Evolutionary conservation across 1,140 invertebrate genomes (phyloP).

Genomic region (Rhagoletis zephyria): DNA sequence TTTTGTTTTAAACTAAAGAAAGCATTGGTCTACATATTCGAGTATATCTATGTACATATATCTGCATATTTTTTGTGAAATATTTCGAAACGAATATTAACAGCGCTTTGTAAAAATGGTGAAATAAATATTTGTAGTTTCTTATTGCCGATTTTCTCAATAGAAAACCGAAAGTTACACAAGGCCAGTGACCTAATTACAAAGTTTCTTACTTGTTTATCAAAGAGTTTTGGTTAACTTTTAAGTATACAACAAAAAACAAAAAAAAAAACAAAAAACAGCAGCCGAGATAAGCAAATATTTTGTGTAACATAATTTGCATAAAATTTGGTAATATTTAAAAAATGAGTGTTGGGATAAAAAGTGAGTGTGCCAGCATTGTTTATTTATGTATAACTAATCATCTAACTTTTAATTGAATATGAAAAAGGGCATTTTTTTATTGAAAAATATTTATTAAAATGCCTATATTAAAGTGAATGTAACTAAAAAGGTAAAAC

Average conservation of each 20-base stretch:
- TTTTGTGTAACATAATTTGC: neutral
- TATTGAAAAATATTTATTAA: too few species aligned
- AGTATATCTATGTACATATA: neutral
- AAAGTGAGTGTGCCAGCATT: conserved; percentile 5
- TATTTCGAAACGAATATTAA: neutral
- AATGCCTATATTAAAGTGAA: too few species aligned
- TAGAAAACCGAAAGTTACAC: conserved; percentile 1
- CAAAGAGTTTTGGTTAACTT: conserved; percentile 9
- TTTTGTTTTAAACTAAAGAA: neutral
- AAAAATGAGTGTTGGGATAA: neutral
- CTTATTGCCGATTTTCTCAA: neutral
- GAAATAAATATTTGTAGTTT: conserved; percentile 7
- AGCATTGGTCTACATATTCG: neutral
- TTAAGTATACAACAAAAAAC: neutral
- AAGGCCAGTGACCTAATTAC: conserved; percentile 44
- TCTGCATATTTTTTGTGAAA: neutral
- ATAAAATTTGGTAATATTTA: neutral
- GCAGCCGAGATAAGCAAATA: neutral
- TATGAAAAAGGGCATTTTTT: too few species aligned
- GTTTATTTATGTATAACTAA: too few species aligned
- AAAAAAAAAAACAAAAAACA: neutral
- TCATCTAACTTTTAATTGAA: too few species aligned
- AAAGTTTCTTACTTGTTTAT: conserved; percentile 31
- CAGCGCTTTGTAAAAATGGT: too few species aligned
- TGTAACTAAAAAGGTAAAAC: too few species aligned